Evolutionary conservation across 2,888 invertebrate species (phyloP), one percentile per base, ranked within the genome.

Genomic region (Stenodera caucasica): DNA sequence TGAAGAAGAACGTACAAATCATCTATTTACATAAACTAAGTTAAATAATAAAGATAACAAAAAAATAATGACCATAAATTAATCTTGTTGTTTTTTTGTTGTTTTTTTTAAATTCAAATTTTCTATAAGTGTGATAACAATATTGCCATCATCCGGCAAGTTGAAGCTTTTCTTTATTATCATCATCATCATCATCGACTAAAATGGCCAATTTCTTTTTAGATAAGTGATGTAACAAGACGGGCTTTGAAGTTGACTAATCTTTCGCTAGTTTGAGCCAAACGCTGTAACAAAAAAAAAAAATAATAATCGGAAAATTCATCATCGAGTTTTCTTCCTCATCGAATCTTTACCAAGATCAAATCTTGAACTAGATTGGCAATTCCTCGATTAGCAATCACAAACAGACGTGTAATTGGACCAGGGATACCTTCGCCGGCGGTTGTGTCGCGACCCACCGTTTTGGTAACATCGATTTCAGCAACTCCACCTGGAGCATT

Each of bases 201-300:
- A 53, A 59, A 58, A 55, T 57, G 60, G 55, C n/a, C n/a, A 60
- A 49, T 69, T 66, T 65, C 2, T 40, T 40, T 69, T 86, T 92
- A 93, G 83, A 94, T 93, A 82, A 93, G 89, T 73, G 93, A 91
- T 76, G 93, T 94, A 82, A 94, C 91, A 77, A 94, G 85, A 84
- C 92, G 88, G 80, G 93, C 93, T 85, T 93, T 94, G 88, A 92
- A 94, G 89, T 93, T 93, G 78, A 94, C 93, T 84, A 94, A 89
- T 82, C 91, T 88, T 82, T 94, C 93, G 80, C 93, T 93, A 79
- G 93, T 93, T 81, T 92, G 92, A 61, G 93, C 93, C 81, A 93
- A 85, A 74, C 89, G 88, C 89, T 89, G 81, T 56, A 81, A 81
- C 70, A 65, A 68, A 72, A 75, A 70, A 73, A 69, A 63, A 55